These are phyloP conservation scores for Drosophila obscura DNA, from an alignment of 1,140 invertebrate genomes.

Conservation along the genomic window DNA sequence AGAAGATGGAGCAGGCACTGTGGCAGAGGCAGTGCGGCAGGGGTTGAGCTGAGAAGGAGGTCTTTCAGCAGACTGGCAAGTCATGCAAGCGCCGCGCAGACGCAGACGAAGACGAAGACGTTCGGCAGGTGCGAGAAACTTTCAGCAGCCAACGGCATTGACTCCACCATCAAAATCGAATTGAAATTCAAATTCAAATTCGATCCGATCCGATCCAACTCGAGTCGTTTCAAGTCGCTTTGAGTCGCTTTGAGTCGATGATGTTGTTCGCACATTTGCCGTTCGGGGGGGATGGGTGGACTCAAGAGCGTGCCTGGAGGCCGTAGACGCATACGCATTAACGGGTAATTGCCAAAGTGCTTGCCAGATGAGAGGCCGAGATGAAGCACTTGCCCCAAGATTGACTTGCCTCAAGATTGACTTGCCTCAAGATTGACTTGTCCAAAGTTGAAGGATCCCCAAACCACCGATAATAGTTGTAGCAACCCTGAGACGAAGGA, in stretches of 20 bases:
- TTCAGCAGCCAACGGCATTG: conserved; percentile 46
- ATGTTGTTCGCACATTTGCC: conserved; percentile 59
- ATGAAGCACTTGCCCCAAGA: conserved; percentile 34
- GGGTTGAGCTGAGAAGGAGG: conserved; percentile 5
- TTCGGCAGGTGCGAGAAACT: conserved; percentile 55
- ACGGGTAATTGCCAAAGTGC: conserved; percentile 54
- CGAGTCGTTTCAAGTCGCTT: conserved; percentile 15
- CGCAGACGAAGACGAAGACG: not conserved
- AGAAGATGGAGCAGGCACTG: not conserved
- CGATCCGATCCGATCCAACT: not conserved
- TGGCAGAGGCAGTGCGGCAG: not conserved
- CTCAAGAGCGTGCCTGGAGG: conserved; percentile 30
- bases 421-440: conserved; percentile 46
- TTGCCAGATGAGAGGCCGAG: not conserved
- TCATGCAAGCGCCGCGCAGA: conserved; percentile 51
- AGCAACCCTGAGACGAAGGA: too few relatives aligned
- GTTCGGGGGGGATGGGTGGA: not conserved
- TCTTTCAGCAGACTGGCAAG: conserved; percentile 36
- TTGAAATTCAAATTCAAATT: conserved; percentile 35
- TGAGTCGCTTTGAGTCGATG: conserved; percentile 28
- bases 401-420: too few relatives aligned
- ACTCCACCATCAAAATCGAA: conserved; percentile 43
- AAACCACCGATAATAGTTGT: too few relatives aligned
- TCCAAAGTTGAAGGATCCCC: conserved; percentile 11
- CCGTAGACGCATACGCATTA: conserved; percentile 40